phyloP scores from a whole-genome alignment of 2,113 vertebrate genomes.

The Pelecanoides urinatrix region DNA sequence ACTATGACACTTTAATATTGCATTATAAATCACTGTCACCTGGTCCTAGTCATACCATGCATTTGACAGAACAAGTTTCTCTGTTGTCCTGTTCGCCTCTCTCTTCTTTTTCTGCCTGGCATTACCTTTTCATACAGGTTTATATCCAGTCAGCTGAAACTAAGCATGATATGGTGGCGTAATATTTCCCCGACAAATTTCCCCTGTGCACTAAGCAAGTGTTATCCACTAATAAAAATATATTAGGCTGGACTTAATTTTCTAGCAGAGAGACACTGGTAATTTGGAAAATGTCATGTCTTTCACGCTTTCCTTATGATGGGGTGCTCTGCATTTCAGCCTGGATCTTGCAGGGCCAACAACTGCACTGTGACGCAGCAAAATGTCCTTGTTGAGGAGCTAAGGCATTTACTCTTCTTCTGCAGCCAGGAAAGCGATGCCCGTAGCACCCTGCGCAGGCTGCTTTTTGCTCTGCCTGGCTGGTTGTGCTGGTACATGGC shows the following conservation, averaged over 20 bases:
- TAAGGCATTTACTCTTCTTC: neutral
- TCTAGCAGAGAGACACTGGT: neutral
- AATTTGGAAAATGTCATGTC: neutral
- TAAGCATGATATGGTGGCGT: neutral
- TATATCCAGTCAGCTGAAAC: neutral
- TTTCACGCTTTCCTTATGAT: neutral
- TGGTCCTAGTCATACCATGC: neutral
- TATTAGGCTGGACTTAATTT: neutral
- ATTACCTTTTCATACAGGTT: neutral
- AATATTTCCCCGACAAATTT: neutral
- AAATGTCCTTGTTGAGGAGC: neutral
- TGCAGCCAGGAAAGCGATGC: neutral
- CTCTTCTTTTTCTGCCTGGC: neutral
- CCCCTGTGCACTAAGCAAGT: neutral
- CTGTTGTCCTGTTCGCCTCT: neutral
- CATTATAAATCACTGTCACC: neutral
- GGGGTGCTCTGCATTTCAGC: neutral
- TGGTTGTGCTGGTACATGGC: fast-evolving
- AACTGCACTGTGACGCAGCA: neutral
- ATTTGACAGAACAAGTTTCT: neutral
- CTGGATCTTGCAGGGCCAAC: neutral
- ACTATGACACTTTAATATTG: neutral
- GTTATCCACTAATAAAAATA: neutral
- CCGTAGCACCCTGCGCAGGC: neutral
- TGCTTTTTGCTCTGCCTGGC: neutral